Base-by-base conservation (phyloP, 2,888 invertebrate species). In the Agrotis clavis region DNA sequence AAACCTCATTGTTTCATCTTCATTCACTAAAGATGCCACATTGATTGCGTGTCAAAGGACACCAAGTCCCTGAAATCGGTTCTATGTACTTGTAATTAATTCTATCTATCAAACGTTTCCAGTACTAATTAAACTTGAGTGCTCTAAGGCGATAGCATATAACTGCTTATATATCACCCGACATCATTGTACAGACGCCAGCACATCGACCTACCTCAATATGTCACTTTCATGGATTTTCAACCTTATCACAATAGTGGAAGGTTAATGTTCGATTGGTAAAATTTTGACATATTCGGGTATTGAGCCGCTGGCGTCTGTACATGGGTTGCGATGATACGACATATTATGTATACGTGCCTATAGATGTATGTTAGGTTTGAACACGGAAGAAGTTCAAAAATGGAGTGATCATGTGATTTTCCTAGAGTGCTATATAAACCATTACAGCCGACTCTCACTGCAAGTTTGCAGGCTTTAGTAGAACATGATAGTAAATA, bases 81-180 rank as follows among this genome's bases (percentile, higher is more conserved):
- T 30, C 59, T 66, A 35, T 35, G 35, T 35, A 56, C 64, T 72
- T 30, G 48, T 74, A 82, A 69, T 82, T 76, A 48, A 68, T 73
- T 79, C 51, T 57, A 69, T 79, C 54, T 57, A 69, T 82, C 62
- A 73, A 82, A 68, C 67, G 71, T 71, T 81, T 78, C 66, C 67
- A 66, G 61, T 59, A 63, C 56, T 82, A 79, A 80, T 81, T 76
- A 63, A 73, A 77, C 59, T 67, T 62, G 54, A 82, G 81, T 82
- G 83, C 79, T 79, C 56, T 62, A 51, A 47, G 51, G 65, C 56
- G 56, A 59, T 56, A 62, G 41, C 25, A 71, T 25, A 75, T 67
- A 67, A 68, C 60, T 69, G 45, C 48, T 69, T 21, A 53, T 77
- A 79, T 64, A 54, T 69, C 54, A 69, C 68, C 45, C 72, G 56